These are phyloP conservation scores for Brachyistius frenatus DNA, from an alignment of 2,113 vertebrate genomes.

Conservation along the genomic window DNA sequence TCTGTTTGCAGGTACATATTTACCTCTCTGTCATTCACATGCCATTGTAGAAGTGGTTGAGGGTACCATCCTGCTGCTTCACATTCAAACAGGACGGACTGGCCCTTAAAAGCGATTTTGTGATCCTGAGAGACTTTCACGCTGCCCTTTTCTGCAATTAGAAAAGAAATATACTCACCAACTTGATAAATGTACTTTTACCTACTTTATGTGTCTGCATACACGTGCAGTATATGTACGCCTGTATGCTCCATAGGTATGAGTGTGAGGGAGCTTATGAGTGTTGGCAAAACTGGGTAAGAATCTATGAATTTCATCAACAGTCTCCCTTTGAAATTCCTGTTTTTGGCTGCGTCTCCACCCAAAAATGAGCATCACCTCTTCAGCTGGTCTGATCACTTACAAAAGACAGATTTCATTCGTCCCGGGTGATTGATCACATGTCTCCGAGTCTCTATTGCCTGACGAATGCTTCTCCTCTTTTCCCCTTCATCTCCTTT, in stretches of 20 bases:
- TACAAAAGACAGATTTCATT: constrained; percentile 49
- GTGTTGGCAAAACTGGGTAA: neutral
- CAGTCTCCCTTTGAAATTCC: constrained; percentile 14
- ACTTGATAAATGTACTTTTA: neutral
- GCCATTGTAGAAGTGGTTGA: constrained; percentile 86
- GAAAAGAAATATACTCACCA: constrained; percentile 1
- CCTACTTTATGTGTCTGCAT: neutral
- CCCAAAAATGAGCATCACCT: constrained; percentile 18
- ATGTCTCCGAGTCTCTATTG: constrained; percentile 56
- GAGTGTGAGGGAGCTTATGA: constrained; percentile 2
- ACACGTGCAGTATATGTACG: neutral
- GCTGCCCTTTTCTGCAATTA: constrained; percentile 85
- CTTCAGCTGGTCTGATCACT: constrained; percentile 22
- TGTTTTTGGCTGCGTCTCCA: neutral
- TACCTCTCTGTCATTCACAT: constrained; percentile 77
- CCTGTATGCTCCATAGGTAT: neutral
- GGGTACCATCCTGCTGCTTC: constrained; percentile 87
- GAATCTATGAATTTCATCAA: constrained; percentile 8
- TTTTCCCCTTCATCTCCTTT: constrained; percentile 48
- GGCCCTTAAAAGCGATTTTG: constrained; percentile 77
- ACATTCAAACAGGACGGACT: constrained; percentile 84
- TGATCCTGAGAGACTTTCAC: constrained; percentile 81
- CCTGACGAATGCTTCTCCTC: constrained; percentile 40
- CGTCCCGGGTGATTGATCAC: constrained; percentile 49
- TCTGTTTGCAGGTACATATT: neutral